Evolutionary conservation across 2,888 invertebrate species (phyloP).

Genomic region (Allygus modestus): DNA sequence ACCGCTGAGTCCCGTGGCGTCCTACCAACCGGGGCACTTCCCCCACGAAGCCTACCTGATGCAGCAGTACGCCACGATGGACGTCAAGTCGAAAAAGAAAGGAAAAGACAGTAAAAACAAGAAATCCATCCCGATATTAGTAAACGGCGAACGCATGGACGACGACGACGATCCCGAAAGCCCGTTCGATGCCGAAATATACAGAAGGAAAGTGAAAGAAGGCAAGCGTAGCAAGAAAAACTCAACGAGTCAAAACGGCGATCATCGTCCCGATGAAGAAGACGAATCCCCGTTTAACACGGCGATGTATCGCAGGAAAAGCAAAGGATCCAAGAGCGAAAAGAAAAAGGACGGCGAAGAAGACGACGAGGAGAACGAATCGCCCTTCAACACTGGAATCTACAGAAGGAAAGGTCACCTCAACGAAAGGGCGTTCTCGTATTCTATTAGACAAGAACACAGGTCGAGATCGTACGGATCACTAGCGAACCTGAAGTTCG

Average conservation of each 20-base stretch:
- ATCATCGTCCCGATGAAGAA: constrained; percentile 59
- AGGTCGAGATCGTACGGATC: constrained; percentile 95
- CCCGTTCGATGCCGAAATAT: constrained; percentile 62
- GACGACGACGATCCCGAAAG: constrained; percentile 71
- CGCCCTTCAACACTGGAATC: constrained; percentile 88
- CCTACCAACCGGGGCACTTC: constrained; percentile 80
- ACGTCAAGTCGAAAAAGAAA: constrained; percentile 74
- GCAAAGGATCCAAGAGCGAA: constrained; percentile 72
- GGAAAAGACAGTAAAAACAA: constrained; percentile 72
- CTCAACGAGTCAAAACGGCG: constrained; percentile 55
- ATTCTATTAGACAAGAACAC: constrained; percentile 96
- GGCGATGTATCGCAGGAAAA: constrained; percentile 91
- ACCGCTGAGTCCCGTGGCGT: constrained; percentile 78
- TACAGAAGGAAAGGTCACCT: constrained; percentile 94
- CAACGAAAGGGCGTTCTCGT: constrained; percentile 95
- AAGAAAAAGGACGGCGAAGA: constrained; percentile 69
- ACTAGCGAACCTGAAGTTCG: constrained; percentile 93
- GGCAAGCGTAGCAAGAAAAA: constrained; percentile 61
- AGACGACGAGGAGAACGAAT: constrained; percentile 73
- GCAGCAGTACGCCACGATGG: constrained; percentile 78
- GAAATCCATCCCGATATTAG: constrained; percentile 71
- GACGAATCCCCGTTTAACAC: constrained; percentile 82
- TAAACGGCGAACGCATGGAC: constrained; percentile 75
- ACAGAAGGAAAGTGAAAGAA: constrained; percentile 64
- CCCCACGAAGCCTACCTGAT: constrained; percentile 79